Base-by-base conservation (phyloP, 1,140 invertebrate genomes). In the Drosophila littoralis region DNA sequence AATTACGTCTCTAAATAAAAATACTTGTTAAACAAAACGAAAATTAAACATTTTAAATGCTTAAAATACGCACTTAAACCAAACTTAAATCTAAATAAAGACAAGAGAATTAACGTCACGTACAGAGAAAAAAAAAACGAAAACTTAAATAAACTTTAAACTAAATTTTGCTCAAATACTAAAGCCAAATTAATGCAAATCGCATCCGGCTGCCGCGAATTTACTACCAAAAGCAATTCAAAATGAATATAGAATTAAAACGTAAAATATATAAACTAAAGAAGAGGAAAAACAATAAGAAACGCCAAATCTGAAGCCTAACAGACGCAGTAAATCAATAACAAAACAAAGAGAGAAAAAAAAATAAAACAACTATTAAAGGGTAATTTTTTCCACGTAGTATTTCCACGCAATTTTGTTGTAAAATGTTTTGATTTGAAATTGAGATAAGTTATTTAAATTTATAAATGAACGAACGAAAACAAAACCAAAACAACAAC, bases 301-400 rank as follows among this genome's bases (percentile, higher is more conserved):
- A 46, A 28, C 7, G 6, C 12, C 32, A 38, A 61, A 45, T 35
- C 15, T 59, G 28, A 67, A 43, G 69, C 69, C 69, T 32, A 43
- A 32, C 15, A 55, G 35, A 50, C 22, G 48, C 48, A 51, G 40
- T 48, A 22, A 43, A 68, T 51, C 58, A 36, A 55, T 43, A 61
- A 51, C 28, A 70, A 33, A 15, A 67, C 17, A 8, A 55, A 45
- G 15, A 65, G 55, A 52, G 13, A 72, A 50, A 28, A 64, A 50
- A 33, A 65, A 59, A 38, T 60, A n/a, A n/a, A n/a, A 61, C 22
- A 74, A 61, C 65, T 63, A 74, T 50, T 67, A 70, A 75, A 75
- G 72, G 72, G 72, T 75, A 75, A 75, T 75, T 75, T 75, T 69
- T 75, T 75, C 72, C 72, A 69, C 71, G 71, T 74, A 69, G 71